These are phyloP conservation scores for Entosphenus tridentatus DNA, from an alignment of 2,113 vertebrate genomes.

Conservation along the genomic window DNA sequence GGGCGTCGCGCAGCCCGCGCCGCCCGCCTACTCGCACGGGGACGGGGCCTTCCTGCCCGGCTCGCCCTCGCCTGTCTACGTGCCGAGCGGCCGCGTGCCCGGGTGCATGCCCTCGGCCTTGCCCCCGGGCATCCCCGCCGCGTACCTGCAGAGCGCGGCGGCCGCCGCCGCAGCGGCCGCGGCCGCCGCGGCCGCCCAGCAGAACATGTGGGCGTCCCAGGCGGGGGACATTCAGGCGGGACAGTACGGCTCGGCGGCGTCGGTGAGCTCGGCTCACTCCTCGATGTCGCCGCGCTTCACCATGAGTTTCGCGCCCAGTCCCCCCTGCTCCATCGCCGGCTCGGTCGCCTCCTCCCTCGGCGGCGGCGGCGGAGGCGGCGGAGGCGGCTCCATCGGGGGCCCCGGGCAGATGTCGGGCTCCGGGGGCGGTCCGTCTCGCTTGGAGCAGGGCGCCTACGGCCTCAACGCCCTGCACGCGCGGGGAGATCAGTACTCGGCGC, in stretches of 20 bases:
- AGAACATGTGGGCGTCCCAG: background rate
- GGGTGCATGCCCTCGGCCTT: background rate
- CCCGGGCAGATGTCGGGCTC: too few species aligned
- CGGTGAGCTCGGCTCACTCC: background rate
- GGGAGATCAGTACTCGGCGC: background rate
- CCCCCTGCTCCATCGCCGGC: background rate
- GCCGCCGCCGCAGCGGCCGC: background rate
- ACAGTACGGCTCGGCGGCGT: background rate
- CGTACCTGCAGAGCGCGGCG: background rate
- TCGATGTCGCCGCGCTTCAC: background rate
- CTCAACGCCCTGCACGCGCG: background rate
- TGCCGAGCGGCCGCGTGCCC: conserved; percentile 3
- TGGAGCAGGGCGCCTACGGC: too few species aligned
- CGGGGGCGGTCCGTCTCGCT: too few species aligned
- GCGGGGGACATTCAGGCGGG: background rate
- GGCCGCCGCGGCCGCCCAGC: background rate
- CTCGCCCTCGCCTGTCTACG: background rate
- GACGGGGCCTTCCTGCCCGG: background rate
- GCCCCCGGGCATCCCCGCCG: background rate
- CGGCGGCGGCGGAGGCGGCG: background rate
- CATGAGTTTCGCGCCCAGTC: background rate
- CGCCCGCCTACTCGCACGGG: background rate
- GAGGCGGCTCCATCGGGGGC: background rate
- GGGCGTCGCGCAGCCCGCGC: too few species aligned
- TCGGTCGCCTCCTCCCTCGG: background rate